phyloP scores from a whole-genome alignment of 2,113 vertebrate genomes.

The Rhinogobius similis region DNA sequence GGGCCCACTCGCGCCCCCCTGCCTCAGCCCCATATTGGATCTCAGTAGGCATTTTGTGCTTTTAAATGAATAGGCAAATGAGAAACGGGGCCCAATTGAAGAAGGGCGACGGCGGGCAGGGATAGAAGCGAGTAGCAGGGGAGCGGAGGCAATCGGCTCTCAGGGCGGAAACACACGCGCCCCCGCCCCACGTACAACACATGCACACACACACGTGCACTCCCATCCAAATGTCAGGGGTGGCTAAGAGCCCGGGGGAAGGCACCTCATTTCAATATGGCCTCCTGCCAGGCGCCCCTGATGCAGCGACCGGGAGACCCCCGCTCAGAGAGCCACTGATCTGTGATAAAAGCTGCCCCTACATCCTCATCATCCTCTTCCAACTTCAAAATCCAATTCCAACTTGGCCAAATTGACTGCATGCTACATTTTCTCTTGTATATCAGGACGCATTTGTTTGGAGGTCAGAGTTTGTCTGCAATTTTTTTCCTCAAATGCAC shows the following conservation, averaged over 20 bases:
- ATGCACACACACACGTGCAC: constrained; percentile 28
- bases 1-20: constrained; percentile 75
- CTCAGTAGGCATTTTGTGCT: constrained; percentile 81
- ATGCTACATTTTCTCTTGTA: constrained; percentile 52
- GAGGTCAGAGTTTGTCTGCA: constrained; percentile 33
- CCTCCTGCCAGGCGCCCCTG: constrained; percentile 65
- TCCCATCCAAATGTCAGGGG: constrained; percentile 68
- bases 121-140: constrained; percentile 62
- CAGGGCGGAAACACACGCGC: constrained; percentile 67
- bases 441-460: constrained; percentile 34
- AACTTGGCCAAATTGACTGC: constrained; percentile 73
- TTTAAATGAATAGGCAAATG: constrained; percentile 84
- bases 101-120: constrained; percentile 43
- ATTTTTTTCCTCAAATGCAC: constrained; percentile 46
- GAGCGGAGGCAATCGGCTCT: constrained; percentile 73
- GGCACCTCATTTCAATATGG: constrained; percentile 75
- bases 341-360: constrained; percentile 76
- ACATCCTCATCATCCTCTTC: constrained; percentile 69
- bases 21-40: constrained; percentile 82
- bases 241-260: constrained; percentile 69
- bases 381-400: constrained; percentile 78
- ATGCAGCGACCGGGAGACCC: constrained; percentile 67
- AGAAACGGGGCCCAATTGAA: constrained; percentile 68
- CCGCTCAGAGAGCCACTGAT: constrained; percentile 70
- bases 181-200: constrained; percentile 57